Evolutionary conservation across 1,140 invertebrate genomes (phyloP), one percentile per base, ranked within the genome.

Genomic region (Homarus americanus): DNA sequence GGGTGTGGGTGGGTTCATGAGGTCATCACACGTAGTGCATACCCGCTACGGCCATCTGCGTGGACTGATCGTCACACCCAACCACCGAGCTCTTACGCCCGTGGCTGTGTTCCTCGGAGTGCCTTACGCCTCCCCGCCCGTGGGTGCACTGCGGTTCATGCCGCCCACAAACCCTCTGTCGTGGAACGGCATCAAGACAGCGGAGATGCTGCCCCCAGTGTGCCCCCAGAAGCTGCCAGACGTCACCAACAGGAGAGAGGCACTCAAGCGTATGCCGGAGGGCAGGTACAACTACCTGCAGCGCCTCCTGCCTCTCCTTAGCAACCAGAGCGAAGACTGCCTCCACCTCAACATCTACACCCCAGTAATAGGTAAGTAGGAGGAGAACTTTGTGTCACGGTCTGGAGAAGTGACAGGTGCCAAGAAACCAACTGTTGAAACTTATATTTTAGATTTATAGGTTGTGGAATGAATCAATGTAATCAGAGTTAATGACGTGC

Each of bases 271-370:
- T 63, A 94, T 94, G 92, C 93, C 96, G 2, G 94, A 95, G 17
- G 96, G 95, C 15, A 95, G 97, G 58, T 96, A 96, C 92, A 95
- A 96, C 85, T 96, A 97, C 93, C 94, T 97, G 87, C 95, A 95
- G 91, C 95, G 95, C 82, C 94, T 98, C n/a, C 93, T 96, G 79
- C 96, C 96, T 0, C 96, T 96, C 93, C 94, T 99, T 38, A 95
- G 94, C 79, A 96, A 97, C 92, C 97, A 98, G 94, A 97, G 96
- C 80, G 98, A 99, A 95, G 98, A 99, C 94, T 99, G 98, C 93
- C 94, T 99, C 12, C 98, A 98, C 94, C 95, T 99, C 79, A 99
- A 99, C 94, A 96, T 99, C 87, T 99, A 98, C 93, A 96, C 97
- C n/a, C 98, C 98, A 15, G 34, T 85, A 9, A 82, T 58, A 87